Evolutionary conservation across 2,113 vertebrate genomes (phyloP), one percentile per base, ranked within the genome.

Genomic region (Pygoscelis antarcticus): DNA sequence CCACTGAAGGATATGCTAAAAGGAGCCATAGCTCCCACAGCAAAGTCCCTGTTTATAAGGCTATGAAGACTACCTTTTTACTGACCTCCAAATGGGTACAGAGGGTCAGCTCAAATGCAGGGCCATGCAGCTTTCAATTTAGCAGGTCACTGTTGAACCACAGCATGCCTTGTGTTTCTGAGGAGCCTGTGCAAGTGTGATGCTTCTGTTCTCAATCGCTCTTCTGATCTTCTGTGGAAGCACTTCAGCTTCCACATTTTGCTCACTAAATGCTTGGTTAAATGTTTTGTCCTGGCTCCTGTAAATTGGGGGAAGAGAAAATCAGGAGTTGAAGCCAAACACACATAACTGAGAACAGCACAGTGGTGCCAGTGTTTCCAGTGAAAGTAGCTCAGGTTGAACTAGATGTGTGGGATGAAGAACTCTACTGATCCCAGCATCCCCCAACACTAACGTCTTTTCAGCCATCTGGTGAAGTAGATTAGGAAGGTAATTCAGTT

Each of bases 301-400:
- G 65, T n/a, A 62, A 74, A 78, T 14, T 3, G 10, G 19, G 5
- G 30, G 16, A 79, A 71, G 13, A 57, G 14, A 81, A 36, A 85
- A n/a, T 1, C 38, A 68, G 32, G 30, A 80, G 11, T 0, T 69
- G 66, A 91, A 83, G 49, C 11, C 42, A 60, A 93, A 81, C 25
- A 32, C 22, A 15, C 0, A 0, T 38, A 55, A 38, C 21, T 27
- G 36, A 60, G 42, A 49, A 51, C 5, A n/a, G 16, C 38, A 55
- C 7, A 38, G 22, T 5, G 25, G 10, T 29, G 16, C 19, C 0
- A 0, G 3, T 5, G 30, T 79, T 76, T 64, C 52, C 54, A 55
- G 4, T 19, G 8, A n/a, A 75, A 40, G 16, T 6, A 84, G 19
- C 47, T 76, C 9, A 17, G 17, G 26, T 61, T 90, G 82, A 93